Conservation (phyloP, 2,797 vertebrate species). For the Bradypus variegatus region DNA sequence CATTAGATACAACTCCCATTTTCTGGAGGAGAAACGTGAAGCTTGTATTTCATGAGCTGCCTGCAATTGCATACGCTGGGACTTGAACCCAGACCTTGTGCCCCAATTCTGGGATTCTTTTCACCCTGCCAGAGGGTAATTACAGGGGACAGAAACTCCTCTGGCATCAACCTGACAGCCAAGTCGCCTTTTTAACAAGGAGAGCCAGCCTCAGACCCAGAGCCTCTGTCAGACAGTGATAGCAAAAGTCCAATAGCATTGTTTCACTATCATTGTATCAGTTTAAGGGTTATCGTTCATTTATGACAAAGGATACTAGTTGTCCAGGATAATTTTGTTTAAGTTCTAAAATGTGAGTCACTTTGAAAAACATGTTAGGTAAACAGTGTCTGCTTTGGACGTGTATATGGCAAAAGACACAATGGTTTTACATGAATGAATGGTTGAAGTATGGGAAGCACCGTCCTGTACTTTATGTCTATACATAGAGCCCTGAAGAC, state of each 20-base stretch:
- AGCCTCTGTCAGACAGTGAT: not conserved
- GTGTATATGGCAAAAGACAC: not conserved
- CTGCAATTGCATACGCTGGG: not conserved
- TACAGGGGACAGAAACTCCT: not conserved
- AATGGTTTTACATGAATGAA: not conserved
- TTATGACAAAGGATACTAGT: not conserved
- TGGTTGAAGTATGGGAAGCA: not conserved
- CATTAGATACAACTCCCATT: not conserved
- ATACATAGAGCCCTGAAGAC: not conserved
- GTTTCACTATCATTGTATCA: not conserved
- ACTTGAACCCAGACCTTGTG: not conserved
- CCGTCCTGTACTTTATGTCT: not conserved
- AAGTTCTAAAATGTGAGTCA: slow-evolving; percentile 22
- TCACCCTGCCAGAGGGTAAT: not conserved
- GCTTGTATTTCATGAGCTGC: not conserved
- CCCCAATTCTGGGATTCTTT: not conserved
- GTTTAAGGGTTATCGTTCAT: not conserved
- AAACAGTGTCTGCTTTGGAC: not conserved
- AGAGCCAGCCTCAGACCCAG: not conserved
- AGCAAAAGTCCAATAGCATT: not conserved
- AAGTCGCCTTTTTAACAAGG: not conserved
- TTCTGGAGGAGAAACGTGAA: not conserved
- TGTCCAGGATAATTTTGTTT: slow-evolving; percentile 39
- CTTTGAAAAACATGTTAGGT: not conserved
- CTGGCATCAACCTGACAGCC: not conserved